Conservation (phyloP, 2,888 invertebrate species). For the Pocota personata region DNA sequence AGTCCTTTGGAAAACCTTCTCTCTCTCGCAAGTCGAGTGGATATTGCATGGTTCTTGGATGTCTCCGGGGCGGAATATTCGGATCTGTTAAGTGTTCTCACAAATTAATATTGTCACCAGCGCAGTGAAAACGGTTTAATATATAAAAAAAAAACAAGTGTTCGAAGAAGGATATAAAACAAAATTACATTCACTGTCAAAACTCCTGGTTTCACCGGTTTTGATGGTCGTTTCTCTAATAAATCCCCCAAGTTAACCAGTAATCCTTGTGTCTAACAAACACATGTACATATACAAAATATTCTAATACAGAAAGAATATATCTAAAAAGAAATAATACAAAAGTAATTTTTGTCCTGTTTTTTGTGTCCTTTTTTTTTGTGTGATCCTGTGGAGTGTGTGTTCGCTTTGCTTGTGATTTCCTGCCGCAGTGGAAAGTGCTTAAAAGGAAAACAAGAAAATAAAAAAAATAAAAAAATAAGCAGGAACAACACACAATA, state of each 20-base stretch:
- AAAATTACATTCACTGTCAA: not conserved
- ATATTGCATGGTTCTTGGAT: slow-evolving; percentile 15
- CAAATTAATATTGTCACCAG: not conserved
- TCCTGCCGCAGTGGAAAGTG: slow-evolving; percentile 61
- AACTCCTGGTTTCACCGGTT: not conserved
- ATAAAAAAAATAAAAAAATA: not conserved
- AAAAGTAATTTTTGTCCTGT: slow-evolving; percentile 37
- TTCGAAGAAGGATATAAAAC: not conserved
- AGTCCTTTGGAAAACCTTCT: slow-evolving; percentile 72
- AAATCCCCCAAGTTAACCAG: slow-evolving; percentile 19
- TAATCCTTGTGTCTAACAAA: slow-evolving; percentile 16
- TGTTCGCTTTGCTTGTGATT: slow-evolving; percentile 38
- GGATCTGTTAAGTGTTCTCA: slow-evolving; percentile 5
- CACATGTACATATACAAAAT: not conserved
- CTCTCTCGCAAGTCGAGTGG: slow-evolving; percentile 64
- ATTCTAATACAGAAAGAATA: slow-evolving; percentile 1
- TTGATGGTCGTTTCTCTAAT: not conserved
- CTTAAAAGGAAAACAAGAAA: slow-evolving; percentile 34
- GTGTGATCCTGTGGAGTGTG: slow-evolving; percentile 21
- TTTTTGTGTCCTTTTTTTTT: slow-evolving; percentile 15
- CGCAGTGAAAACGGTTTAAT: not conserved
- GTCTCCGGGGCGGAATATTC: slow-evolving; percentile 43
- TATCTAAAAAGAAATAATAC: slow-evolving; percentile 39
- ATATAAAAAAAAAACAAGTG: not conserved
- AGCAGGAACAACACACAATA: slow-evolving; percentile 11